A percentile compares a stretch with the other conserved stretches of the same genome.
These are phyloP conservation scores for Uria lomvia DNA, from an alignment of 2,113 vertebrate species.

Conservation along the genomic window DNA sequence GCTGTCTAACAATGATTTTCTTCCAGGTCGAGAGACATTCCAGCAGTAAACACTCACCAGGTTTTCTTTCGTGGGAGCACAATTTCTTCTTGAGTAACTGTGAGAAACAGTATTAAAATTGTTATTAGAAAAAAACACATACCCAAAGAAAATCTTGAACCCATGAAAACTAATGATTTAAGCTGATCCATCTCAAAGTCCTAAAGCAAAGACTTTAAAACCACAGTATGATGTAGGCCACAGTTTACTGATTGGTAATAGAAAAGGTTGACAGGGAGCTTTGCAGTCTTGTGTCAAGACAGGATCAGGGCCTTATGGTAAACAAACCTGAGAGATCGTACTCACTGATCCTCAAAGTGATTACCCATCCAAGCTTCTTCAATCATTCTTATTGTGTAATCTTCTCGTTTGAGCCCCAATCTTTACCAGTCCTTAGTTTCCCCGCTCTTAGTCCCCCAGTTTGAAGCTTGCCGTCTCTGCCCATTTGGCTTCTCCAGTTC, in stretches of 20 bases:
- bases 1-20: neutral
- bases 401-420: neutral
- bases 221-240: accelerated
- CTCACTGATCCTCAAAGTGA: neutral
- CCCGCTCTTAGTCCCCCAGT: neutral
- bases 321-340: neutral
- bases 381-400: neutral
- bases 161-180: neutral
- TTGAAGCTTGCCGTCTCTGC: neutral
- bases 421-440: neutral
- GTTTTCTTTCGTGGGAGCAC: slow-evolving; percentile 88
- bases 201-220: neutral
- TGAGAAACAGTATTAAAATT: neutral
- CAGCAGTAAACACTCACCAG: slow-evolving; percentile 78
- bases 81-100: slow-evolving; percentile 73
- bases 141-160: accelerated
- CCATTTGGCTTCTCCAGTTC: neutral
- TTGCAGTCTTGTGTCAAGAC: neutral
- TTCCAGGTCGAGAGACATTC: neutral
- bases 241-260: neutral
- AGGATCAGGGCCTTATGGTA: neutral
- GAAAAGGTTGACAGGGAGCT: neutral
- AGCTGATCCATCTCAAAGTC: neutral
- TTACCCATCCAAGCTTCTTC: neutral
- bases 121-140: neutral